Conservation (phyloP, 2,888 invertebrate species). For the Dynastes tityus region DNA sequence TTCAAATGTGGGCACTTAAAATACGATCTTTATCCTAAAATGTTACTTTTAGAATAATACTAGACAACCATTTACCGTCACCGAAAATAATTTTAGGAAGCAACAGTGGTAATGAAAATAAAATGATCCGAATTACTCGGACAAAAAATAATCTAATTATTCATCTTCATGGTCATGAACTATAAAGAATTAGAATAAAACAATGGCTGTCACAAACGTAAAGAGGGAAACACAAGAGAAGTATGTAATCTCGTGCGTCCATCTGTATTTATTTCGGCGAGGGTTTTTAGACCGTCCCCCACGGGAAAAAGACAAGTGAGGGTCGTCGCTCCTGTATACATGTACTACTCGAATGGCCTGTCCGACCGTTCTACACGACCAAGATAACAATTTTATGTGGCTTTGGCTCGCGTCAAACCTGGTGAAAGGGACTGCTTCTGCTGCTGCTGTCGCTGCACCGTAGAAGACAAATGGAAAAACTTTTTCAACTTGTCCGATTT, state of each 20-base stretch:
- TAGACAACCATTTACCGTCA: too few species aligned
- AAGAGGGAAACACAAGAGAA: slow-evolving; percentile 28
- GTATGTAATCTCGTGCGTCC: slow-evolving; percentile 38
- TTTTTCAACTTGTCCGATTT: slow-evolving; percentile 47
- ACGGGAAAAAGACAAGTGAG: slow-evolving; percentile 35
- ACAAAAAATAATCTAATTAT: slow-evolving; percentile 20
- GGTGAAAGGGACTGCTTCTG: slow-evolving; percentile 40
- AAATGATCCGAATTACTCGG: too few species aligned
- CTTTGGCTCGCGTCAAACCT: slow-evolving; percentile 40
- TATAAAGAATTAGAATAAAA: slow-evolving; percentile 31
- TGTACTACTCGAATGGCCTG: slow-evolving; percentile 27
- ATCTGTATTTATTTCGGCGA: slow-evolving; percentile 40
- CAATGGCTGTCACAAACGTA: slow-evolving; percentile 26
- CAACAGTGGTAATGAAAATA: too few species aligned
- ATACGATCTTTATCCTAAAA: too few species aligned
- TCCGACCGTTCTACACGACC: slow-evolving; percentile 21
- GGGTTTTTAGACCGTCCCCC: slow-evolving; percentile 20
- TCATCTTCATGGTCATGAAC: slow-evolving; percentile 9
- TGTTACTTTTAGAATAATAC: too few species aligned
- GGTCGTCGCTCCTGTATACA: slow-evolving; percentile 30
- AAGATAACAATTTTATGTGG: slow-evolving; percentile 50
- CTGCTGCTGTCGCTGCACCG: slow-evolving; percentile 10
- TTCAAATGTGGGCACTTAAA: too few species aligned
- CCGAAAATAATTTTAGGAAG: too few species aligned
- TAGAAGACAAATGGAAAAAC: slow-evolving; percentile 47